phyloP scores from a whole-genome alignment of 2,888 invertebrate species.

The Dromius quadrimaculatus region DNA sequence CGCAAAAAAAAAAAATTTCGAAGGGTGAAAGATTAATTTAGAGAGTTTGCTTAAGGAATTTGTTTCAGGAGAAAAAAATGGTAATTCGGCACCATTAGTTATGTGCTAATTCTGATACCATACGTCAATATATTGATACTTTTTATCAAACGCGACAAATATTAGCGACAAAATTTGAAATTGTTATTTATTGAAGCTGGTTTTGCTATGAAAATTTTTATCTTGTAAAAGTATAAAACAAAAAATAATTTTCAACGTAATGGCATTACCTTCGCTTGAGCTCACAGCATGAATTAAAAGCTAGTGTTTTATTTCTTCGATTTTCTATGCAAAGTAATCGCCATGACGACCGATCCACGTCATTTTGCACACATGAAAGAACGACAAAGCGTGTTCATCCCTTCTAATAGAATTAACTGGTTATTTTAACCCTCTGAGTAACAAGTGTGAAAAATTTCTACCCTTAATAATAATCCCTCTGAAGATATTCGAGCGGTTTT shows the following conservation, averaged over 20 bases:
- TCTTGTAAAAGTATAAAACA: background rate
- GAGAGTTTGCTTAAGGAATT: no score
- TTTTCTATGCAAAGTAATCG: slow-evolving; percentile 20
- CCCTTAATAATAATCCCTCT: background rate
- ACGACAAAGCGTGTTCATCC: slow-evolving; percentile 8
- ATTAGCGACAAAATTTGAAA: no score
- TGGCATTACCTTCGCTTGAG: slow-evolving; percentile 1
- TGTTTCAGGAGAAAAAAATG: no score
- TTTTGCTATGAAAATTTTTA: no score
- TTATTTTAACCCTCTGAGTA: slow-evolving; percentile 5
- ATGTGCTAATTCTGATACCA: no score
- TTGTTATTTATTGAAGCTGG: no score
- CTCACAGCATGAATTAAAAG: slow-evolving; percentile 6
- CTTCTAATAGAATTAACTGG: slow-evolving; percentile 9
- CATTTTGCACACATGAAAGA: slow-evolving; percentile 24
- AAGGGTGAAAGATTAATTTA: no score
- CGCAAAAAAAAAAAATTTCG: no score
- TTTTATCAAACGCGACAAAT: no score
- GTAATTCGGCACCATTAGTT: no score
- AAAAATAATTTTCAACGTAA: slow-evolving; percentile 2
- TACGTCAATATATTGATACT: no score
- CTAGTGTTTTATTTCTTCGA: slow-evolving; percentile 16
- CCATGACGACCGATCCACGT: background rate
- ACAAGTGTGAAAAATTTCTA: slow-evolving; percentile 3
- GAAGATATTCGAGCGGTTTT: background rate